phyloP scores from a whole-genome alignment of 2,888 invertebrate genomes.

The Keiferia lycopersicella region DNA sequence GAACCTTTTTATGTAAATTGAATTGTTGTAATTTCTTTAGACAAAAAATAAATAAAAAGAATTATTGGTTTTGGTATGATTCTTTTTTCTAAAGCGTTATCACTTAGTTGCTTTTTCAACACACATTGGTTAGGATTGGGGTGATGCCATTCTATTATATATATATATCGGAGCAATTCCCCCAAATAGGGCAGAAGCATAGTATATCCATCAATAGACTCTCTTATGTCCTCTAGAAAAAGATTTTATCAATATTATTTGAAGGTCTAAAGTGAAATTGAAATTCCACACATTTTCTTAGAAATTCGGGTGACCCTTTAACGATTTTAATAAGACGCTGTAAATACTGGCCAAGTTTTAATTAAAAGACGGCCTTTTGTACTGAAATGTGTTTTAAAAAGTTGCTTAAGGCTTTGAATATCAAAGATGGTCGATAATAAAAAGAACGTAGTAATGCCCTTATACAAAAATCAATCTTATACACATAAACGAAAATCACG shows the following conservation, averaged over 20 bases:
- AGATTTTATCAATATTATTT: neutral
- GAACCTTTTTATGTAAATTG: neutral
- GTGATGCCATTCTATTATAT: no score
- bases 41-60: no score
- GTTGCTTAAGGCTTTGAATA: neutral
- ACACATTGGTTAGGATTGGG: no score
- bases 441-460: neutral
- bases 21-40: neutral
- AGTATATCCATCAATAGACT: no score
- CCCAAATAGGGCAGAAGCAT: no score
- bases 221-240: neutral
- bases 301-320: neutral
- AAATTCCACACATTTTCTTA: neutral
- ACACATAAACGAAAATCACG: no score
- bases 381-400: neutral
- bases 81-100: no score
- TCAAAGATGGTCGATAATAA: neutral
- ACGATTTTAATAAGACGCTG: constrained; percentile 27
- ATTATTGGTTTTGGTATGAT: neutral
- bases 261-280: neutral
- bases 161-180: no score
- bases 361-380: constrained; percentile 25
- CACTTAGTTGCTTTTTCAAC: no score
- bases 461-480: neutral
- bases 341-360: constrained; percentile 27